Conservation (phyloP, 2,888 invertebrate species). For the Dasypogon diadema region DNA sequence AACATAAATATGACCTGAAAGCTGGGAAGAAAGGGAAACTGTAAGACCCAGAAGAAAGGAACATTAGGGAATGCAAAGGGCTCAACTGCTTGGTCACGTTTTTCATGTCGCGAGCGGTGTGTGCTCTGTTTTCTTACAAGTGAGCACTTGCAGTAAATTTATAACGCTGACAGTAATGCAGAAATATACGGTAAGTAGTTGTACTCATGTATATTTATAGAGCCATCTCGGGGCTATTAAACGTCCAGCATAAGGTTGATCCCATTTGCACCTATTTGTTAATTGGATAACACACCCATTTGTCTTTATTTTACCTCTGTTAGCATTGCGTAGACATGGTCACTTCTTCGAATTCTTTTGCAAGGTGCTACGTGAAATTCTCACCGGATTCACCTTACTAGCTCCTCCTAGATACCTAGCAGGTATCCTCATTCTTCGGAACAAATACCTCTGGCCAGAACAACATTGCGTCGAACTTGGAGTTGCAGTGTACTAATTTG, state of each 20-base stretch:
- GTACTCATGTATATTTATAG: constrained; percentile 26
- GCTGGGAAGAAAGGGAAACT: neutral
- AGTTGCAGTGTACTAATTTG: too few species aligned
- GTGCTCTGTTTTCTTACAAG: constrained; percentile 43
- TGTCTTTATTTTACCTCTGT: constrained; percentile 15
- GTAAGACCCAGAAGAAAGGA: neutral
- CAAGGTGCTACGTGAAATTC: too few species aligned
- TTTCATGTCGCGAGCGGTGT: constrained; percentile 46
- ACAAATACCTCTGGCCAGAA: too few species aligned
- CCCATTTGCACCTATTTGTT: constrained; percentile 59
- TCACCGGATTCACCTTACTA: too few species aligned
- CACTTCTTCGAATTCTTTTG: too few species aligned
- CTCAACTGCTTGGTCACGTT: constrained; percentile 60
- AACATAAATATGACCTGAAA: constrained; percentile 28
- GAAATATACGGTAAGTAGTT: constrained; percentile 28
- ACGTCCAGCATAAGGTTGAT: constrained; percentile 18
- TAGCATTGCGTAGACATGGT: too few species aligned
- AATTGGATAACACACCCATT: constrained; percentile 55
- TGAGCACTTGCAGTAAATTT: constrained; percentile 46
- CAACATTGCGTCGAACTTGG: too few species aligned
- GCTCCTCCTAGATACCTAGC: too few species aligned
- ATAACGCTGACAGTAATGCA: constrained; percentile 44
- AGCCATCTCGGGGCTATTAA: constrained; percentile 20
- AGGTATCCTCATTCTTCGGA: too few species aligned
- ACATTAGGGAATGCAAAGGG: constrained; percentile 53